phyloP scores from a whole-genome alignment of 2,797 vertebrate genomes.

The Pseudomugil tenellus region DNA sequence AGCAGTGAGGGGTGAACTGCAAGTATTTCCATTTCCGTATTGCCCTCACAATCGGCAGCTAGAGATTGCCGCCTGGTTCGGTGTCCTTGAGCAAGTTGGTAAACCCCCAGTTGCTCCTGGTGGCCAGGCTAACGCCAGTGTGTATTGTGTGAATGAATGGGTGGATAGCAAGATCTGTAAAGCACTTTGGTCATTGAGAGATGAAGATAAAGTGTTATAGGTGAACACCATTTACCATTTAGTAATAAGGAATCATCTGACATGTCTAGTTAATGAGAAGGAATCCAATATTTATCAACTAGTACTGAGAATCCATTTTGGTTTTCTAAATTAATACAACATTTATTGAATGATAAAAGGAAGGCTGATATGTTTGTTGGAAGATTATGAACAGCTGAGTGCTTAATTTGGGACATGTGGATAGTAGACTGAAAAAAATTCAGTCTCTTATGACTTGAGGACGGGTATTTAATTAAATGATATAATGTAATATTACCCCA shows the following conservation, averaged over 20 bases:
- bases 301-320: background rate
- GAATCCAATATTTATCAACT: conserved; percentile 4
- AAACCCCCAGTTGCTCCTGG: no score
- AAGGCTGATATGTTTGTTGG: background rate
- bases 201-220: no score
- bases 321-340: conserved; percentile 1
- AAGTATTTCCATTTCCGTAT: no score
- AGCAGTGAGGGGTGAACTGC: no score
- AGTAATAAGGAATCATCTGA: background rate
- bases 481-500: background rate
- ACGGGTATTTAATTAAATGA: background rate
- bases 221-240: no score
- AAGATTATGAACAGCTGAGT: background rate
- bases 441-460: background rate
- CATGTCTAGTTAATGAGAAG: background rate
- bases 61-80: no score
- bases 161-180: no score
- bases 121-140: no score
- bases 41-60: no score
- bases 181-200: no score
- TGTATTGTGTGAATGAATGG: no score
- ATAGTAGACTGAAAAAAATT: background rate
- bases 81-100: no score
- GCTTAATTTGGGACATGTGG: background rate
- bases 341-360: background rate